Base-by-base conservation (phyloP, 2,888 invertebrate species). In the Scelioninae gen. 2 region DNA sequence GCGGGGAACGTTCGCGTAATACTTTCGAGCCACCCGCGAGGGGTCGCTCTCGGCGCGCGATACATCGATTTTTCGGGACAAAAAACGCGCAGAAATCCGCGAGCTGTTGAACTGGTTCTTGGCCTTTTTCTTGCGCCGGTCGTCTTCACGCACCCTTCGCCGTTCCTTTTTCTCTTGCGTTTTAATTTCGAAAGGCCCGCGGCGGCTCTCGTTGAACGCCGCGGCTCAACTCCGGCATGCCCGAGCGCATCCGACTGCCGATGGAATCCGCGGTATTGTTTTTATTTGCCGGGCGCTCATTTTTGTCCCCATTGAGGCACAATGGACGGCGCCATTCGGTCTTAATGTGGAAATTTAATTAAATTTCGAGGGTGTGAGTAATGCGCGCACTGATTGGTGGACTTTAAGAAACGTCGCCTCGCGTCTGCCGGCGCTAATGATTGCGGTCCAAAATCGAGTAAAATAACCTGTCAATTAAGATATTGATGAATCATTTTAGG, bases 121-220 rank as follows among this genome's bases (percentile, higher is more conserved):
- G n/a, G n/a, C n/a, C n/a, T n/a, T 50, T 61, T 61, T 63, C 63
- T 63, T 63, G 43, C 31, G 31, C n/a, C 16, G 3, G 15, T 7
- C 43, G 25, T 28, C 31, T 52, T 41, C 11, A 13, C 43, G 18
- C 25, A 41, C 11, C 25, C 13, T 45, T 45, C 22, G 37, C n/a
- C n/a, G 25, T 25, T 25, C 25, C 25, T 3, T 25, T 25, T 53
- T 55, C 50, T 60, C 41, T 13, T 35, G 25, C 18, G 61, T 61
- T 61, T 69, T 69, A 69, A 69, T 61, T 69, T 13, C 48, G 18
- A 46, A 46, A 31, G 37, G 31, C 69, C 48, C 15, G 61, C 39
- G 55, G 69, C 69, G 13, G 16, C 55, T 28, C 45, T 45, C 69
- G 46, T 61, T 61, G 61, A 69, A 69, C 37, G 37, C 28, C 10